A percentile compares a stretch with the other conserved stretches of the same genome.
These are phyloP conservation scores for Solenopsis invicta DNA, from an alignment of 1,140 invertebrate species.

Conservation along the genomic window DNA sequence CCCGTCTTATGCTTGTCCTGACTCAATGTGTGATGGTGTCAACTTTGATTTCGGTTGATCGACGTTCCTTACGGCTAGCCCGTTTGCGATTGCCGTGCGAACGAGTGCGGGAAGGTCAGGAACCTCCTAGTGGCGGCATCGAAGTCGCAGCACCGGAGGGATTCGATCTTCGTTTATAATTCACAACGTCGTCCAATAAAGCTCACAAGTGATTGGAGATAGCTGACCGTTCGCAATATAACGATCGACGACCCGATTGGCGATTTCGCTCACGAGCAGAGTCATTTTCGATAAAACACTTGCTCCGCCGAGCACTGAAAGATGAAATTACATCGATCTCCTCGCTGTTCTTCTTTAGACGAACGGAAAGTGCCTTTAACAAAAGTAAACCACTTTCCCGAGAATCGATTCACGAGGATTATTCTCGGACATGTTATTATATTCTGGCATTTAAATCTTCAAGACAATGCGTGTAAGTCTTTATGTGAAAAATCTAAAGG, in stretches of 20 bases:
- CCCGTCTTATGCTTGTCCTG: slow-evolving; percentile 6
- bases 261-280: slow-evolving; percentile 74
- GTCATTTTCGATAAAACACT: slow-evolving; percentile 71
- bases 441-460: not conserved
- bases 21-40: slow-evolving; percentile 13
- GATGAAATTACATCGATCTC: slow-evolving; percentile 58
- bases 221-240: slow-evolving; percentile 76
- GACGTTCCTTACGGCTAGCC: slow-evolving; percentile 15
- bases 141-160: slow-evolving; percentile 68
- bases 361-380: not conserved
- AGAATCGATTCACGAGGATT: slow-evolving; percentile 4
- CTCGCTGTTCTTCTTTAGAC: not conserved
- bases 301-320: slow-evolving; percentile 44
- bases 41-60: slow-evolving; percentile 21
- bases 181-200: slow-evolving; percentile 82
- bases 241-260: slow-evolving; percentile 71
- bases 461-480: not conserved
- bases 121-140: slow-evolving; percentile 56
- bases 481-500: not conserved
- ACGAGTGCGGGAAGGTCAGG: slow-evolving; percentile 67
- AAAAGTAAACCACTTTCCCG: not conserved
- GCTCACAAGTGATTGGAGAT: slow-evolving; percentile 81
- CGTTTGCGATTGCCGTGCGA: slow-evolving; percentile 51
- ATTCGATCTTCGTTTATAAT: slow-evolving; percentile 81
- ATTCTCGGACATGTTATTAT: not conserved